Evolutionary conservation across 2,888 invertebrate genomes (phyloP), one percentile per base, ranked within the genome.

Genomic region (Acrobasis repandana): DNA sequence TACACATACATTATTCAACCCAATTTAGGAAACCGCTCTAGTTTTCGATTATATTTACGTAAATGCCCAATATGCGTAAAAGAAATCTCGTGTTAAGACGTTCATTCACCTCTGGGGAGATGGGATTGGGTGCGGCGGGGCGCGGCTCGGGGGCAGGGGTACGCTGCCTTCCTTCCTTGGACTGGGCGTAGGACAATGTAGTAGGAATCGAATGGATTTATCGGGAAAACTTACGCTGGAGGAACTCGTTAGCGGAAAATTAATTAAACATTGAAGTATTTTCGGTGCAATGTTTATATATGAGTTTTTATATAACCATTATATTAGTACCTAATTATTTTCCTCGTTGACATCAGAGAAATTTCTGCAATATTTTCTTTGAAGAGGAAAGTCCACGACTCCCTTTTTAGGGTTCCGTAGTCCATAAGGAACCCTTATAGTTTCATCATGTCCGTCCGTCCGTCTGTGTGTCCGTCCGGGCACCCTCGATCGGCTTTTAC

Each of bases 71-170:
- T 77, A 75, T 71, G 74, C 75, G 73, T 79, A 80, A 78, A 77
- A 80, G 73, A 80, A 78, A 80, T 77, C 74, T 72, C 69, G 63
- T 77, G 74, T 74, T 70, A 79, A 82, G 80, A 80, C 82, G 85
- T 85, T 83, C 85, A 73, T 85, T 85, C 83, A 85, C 85, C 84
- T 83, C 80, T 67, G 65, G 65, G 76, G 72, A 73, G 76, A 69
- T 70, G 63, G 67, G 51, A 56, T 38, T 56, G 64, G 70, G 63
- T 64, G 66, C 65, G 58, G 63, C 65, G 65, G 65, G 64, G 66
- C 38, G 62, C 64, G 69, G 61, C 58, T 28, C 61, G 65, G 69
- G 59, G 73, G 62, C n/a, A 61, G 62, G 65, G 63, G 9, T 15
- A 14, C 14, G 20, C 11, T 28, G 36, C 52, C 38, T 54, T 38